A percentile compares a stretch with the other conserved stretches of the same genome.
Evolutionary conservation across 2,113 vertebrate species (phyloP).

Genomic region (Mustela lutreola): DNA sequence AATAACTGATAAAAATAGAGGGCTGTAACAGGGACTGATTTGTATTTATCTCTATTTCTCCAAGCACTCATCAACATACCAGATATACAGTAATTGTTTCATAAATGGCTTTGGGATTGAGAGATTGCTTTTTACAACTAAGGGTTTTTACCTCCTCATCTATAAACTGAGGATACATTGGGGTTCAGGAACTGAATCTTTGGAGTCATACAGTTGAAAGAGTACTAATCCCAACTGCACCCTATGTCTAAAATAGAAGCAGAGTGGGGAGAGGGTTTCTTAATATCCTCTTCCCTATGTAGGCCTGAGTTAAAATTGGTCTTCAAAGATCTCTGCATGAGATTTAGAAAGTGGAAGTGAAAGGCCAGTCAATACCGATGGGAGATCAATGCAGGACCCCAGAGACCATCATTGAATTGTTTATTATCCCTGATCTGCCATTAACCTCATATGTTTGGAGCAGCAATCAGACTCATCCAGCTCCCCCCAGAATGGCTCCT

Average conservation of each 20-base stretch:
- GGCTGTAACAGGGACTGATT: background rate
- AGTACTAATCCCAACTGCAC: background rate
- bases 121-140: rapidly evolving
- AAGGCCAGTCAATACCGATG: too few species aligned
- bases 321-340: background rate
- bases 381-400: background rate
- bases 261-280: background rate
- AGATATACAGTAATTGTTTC: background rate
- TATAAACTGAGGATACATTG: background rate
- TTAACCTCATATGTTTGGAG: background rate
- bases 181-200: background rate
- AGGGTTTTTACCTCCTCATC: background rate
- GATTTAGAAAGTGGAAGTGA: background rate
- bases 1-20: background rate
- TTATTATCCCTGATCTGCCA: background rate
- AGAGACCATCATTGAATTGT: background rate
- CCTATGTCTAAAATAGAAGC: background rate
- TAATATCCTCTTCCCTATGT: background rate
- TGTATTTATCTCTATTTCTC: background rate
- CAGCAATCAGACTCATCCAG: too few species aligned
- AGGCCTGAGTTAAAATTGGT: background rate
- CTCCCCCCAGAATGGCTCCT: too few species aligned
- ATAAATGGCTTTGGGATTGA: background rate
- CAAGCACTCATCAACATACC: background rate
- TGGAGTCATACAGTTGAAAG: background rate